Percentiles rank a stretch among this genome's conserved stretches.
Evolutionary conservation across 2,888 invertebrate species (phyloP).

Genomic region (Eulithis testata): DNA sequence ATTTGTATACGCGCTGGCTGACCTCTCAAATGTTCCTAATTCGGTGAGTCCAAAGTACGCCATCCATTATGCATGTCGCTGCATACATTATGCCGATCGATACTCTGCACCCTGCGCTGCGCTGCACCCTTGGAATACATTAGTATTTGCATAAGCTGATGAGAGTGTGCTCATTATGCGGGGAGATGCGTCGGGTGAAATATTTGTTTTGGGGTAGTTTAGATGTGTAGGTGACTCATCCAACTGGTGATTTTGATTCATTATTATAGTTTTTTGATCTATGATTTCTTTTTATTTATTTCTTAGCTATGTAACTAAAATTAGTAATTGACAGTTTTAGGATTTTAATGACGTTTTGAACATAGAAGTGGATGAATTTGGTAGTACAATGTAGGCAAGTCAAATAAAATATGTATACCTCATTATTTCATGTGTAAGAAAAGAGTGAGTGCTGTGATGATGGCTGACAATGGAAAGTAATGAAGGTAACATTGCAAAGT

Average conservation of each 20-base stretch:
- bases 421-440: not conserved
- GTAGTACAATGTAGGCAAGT: too few species aligned
- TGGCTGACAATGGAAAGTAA: too few species aligned
- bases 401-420: not conserved
- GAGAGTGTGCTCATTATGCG: conserved; percentile 56
- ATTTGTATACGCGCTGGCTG: too few species aligned
- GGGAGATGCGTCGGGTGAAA: conserved; percentile 33
- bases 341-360: too few species aligned
- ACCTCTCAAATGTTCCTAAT: conserved; percentile 16
- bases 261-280: not conserved
- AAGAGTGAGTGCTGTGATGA: too few species aligned
- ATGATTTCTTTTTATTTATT: too few species aligned
- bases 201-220: conserved; percentile 32
- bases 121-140: conserved; percentile 42
- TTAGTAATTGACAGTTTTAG: too few species aligned
- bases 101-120: conserved; percentile 17
- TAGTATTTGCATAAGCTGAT: conserved; percentile 69
- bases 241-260: not conserved
- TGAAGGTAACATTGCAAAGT: too few species aligned
- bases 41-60: conserved; percentile 16
- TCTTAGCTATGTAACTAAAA: too few species aligned
- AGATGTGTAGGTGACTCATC: conserved; percentile 19
- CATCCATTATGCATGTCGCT: conserved; percentile 50
- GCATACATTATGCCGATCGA: conserved; percentile 39
- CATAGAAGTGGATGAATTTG: not conserved